Evolutionary conservation across 2,797 vertebrate species (phyloP).

Genomic region (Brachyrhaphis roseni): DNA sequence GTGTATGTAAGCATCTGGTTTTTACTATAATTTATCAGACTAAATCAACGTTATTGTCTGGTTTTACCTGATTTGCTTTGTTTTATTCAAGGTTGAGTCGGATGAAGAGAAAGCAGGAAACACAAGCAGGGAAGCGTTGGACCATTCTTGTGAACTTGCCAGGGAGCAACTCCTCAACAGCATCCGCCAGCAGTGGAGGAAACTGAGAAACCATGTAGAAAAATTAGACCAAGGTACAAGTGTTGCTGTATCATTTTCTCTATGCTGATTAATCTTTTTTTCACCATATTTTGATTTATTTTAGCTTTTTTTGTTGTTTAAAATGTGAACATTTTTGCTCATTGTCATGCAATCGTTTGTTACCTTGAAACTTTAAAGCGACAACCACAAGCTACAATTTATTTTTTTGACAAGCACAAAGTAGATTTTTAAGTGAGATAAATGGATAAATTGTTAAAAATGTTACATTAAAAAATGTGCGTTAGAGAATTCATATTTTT

Average conservation of each 20-base stretch:
- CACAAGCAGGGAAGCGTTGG: conserved; percentile 87
- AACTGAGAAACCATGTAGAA: conserved; percentile 92
- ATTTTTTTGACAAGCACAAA: background rate
- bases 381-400: background rate
- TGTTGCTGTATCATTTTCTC: background rate
- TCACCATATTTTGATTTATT: background rate
- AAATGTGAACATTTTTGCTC: background rate
- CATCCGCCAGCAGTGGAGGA: conserved; percentile 97
- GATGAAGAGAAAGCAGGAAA: conserved; percentile 86
- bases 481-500: background rate
- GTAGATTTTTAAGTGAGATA: background rate
- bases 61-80: background rate
- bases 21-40: background rate
- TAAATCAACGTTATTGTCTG: background rate
- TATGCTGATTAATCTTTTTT: background rate
- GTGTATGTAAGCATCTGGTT: background rate
- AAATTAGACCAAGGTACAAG: conserved; percentile 90
- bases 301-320: background rate
- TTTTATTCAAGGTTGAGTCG: conserved; percentile 79
- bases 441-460: background rate
- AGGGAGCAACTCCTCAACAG: conserved; percentile 95
- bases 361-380: background rate
- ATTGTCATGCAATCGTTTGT: background rate
- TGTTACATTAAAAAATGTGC: background rate
- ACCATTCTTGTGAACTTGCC: conserved; percentile 92